Evolutionary conservation across 1,140 invertebrate genomes (phyloP), one percentile per base, ranked within the genome.

Genomic region (Pseudomyrmex flavicornis): DNA sequence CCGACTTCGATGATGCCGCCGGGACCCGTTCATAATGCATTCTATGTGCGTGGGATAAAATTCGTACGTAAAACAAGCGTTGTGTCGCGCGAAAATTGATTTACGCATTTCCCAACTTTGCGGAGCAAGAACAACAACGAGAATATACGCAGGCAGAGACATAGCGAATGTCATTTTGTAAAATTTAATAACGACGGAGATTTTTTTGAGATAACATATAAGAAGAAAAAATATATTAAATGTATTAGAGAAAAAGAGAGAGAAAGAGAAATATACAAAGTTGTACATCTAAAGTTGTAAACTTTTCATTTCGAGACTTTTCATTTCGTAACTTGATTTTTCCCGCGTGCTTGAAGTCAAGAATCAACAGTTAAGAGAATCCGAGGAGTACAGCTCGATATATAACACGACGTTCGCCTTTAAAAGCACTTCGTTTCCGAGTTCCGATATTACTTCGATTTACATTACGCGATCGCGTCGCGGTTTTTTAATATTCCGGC

Each of bases 1-100:
- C 46, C 35, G n/a, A 20, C 26, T 17, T 61, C 66, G 66, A 74
- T 56, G 70, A 83, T 46, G 50, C 56, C 63, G 26, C 68, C n/a
- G 63, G 12, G 35, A 63, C 50, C 2, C 20, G 26, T 52, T 63
- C 35, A 50, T 26, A 20, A 44, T 59, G 66, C 66, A 13, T 46
- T 58, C 3, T 15, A 10, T 22, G 50, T 10, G 17, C 44, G n/a
- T 35, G 22, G 13, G 35, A 85, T 68, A 50, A 82, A 74, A 85
- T 68, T 74, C 15, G 13, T 20, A 66, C 35, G 20, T 13, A 66
- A 62, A 20, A 20, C 26, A 20, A 15, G 17, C 2, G 4, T 44
- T n/a, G 17, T 4, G 26, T 26, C 35, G 35, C 10, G 10, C 10
- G n/a, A 10, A 68, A 20, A 56, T 68, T 68, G 9, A 77, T 10